A percentile compares a stretch with the other conserved stretches of the same genome.
Conservation (phyloP, 1,140 invertebrate species). For the Nasonia vitripennis region DNA sequence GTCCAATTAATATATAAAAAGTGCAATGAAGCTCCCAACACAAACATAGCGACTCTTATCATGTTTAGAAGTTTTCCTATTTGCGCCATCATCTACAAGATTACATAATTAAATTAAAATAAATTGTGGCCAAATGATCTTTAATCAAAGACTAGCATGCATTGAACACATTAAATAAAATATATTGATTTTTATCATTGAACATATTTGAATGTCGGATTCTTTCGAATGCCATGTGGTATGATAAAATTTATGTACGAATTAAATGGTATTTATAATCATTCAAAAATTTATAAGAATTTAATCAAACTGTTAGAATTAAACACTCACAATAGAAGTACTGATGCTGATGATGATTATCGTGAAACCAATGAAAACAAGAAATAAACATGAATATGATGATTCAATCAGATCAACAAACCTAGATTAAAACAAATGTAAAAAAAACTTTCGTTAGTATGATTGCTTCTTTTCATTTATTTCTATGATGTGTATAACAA, state of each 20-base stretch:
- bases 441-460: no score
- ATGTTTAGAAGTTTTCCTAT: background rate
- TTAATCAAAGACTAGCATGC: background rate
- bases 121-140: background rate
- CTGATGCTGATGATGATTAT: background rate
- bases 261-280: no score
- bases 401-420: background rate
- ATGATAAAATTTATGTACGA: no score
- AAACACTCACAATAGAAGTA: background rate
- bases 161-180: no score
- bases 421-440: background rate
- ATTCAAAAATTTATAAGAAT: no score
- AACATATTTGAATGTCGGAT: no score
- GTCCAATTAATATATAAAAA: background rate
- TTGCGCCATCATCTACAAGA: background rate
- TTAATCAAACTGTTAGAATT: no score
- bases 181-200: no score
- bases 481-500: background rate
- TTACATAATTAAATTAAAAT: background rate
- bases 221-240: no score
- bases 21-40: background rate
- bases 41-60: background rate
- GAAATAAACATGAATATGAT: background rate
- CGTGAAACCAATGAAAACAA: background rate
- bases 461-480: no score